These are phyloP conservation scores for Oscheius sp. DNA, from an alignment of 2,888 invertebrate species.

Conservation along the genomic window DNA sequence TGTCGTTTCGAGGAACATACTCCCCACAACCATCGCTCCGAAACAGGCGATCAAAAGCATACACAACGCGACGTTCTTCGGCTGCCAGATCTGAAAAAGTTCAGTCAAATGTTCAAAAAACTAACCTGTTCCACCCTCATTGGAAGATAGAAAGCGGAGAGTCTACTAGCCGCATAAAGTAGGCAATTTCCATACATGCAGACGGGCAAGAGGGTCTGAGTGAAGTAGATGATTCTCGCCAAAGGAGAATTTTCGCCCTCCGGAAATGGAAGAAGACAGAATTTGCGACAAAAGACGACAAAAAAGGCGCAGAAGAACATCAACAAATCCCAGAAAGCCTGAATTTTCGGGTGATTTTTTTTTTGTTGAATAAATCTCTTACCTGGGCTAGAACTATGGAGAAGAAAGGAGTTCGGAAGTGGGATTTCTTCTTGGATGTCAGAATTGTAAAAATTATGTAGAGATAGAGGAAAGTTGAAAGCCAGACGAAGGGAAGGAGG, in stretches of 20 bases:
- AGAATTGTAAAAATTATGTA: conserved; percentile 5
- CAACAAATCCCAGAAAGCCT: conserved; percentile 10
- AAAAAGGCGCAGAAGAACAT: conserved; percentile 14
- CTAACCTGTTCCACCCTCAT: neutral
- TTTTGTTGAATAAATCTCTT: neutral
- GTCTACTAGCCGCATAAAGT: conserved; percentile 3
- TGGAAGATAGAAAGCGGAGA: neutral
- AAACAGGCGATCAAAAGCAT: neutral
- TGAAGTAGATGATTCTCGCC: conserved; percentile 1
- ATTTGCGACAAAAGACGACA: neutral
- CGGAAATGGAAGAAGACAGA: neutral
- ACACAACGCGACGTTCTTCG: neutral
- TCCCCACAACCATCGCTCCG: neutral
- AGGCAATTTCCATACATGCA: conserved; percentile 8
- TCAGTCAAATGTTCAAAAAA: neutral
- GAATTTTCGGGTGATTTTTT: neutral
- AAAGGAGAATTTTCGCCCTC: neutral
- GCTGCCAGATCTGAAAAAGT: neutral
- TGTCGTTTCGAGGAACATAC: neutral
- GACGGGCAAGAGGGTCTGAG: neutral
- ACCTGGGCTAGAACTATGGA: neutral
- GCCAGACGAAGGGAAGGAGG: conserved; percentile 6
- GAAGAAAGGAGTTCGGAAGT: conserved; percentile 6
- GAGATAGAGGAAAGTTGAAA: conserved; percentile 6
- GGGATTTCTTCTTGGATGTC: neutral